These are phyloP conservation scores for Trachemys scripta DNA, from an alignment of 2,113 vertebrate species.

Conservation along the genomic window DNA sequence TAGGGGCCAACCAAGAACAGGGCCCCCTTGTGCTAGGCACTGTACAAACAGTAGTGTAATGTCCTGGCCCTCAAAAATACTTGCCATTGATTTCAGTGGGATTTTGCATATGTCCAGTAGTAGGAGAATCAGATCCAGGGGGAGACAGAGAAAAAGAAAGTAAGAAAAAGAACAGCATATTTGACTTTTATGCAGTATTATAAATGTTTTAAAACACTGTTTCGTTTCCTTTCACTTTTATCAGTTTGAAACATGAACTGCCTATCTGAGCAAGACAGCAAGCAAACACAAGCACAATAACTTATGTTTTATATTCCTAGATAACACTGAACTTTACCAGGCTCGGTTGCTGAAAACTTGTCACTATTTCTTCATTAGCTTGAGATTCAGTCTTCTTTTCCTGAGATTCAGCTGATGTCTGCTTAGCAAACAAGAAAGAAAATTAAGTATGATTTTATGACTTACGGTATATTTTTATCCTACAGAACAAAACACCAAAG, in stretches of 20 bases:
- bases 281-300: slow-evolving; percentile 61
- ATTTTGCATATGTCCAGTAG: background rate
- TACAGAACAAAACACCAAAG: background rate
- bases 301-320: slow-evolving; percentile 65
- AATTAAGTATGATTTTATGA: background rate
- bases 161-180: background rate
- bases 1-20: background rate
- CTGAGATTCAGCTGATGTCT: background rate
- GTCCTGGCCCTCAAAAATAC: background rate
- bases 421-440: slow-evolving; percentile 1
- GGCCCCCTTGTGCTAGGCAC: background rate
- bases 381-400: slow-evolving; percentile 45
- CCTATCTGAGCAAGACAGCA: slow-evolving; percentile 56
- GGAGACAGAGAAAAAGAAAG: background rate
- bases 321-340: slow-evolving; percentile 65
- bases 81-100: background rate
- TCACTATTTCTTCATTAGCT: background rate
- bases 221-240: slow-evolving; percentile 49
- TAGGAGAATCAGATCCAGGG: background rate
- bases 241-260: slow-evolving; percentile 63
- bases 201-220: slow-evolving; percentile 29
- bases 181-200: slow-evolving; percentile 38
- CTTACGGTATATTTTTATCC: background rate
- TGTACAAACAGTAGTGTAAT: background rate
- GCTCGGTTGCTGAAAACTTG: slow-evolving; percentile 31